These are phyloP conservation scores for Henicopernis longicauda DNA, from an alignment of 2,113 vertebrate genomes.

Conservation along the genomic window DNA sequence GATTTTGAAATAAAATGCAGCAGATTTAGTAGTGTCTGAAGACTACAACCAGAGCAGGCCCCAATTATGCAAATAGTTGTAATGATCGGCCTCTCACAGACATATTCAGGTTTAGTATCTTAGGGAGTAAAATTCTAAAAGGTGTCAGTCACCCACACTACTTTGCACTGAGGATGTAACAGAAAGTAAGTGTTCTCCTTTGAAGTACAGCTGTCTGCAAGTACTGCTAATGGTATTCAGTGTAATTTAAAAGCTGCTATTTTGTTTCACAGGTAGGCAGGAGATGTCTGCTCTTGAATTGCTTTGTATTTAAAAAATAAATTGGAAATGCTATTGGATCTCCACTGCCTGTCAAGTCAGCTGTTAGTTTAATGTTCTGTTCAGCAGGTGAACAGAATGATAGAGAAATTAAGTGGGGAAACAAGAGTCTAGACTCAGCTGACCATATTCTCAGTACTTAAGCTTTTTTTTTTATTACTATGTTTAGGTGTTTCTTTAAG, in stretches of 20 bases:
- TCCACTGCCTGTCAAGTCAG: background rate
- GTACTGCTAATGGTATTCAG: background rate
- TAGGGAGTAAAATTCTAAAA: background rate
- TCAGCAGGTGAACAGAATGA: background rate
- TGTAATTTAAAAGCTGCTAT: background rate
- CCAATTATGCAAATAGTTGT: background rate
- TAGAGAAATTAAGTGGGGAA: background rate
- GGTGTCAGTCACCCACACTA: background rate
- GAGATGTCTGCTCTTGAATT: background rate
- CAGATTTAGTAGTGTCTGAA: background rate
- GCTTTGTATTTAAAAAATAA: conserved; percentile 6
- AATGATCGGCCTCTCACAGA: background rate
- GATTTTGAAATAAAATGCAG: background rate
- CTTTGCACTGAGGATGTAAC: background rate
- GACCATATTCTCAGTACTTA: background rate
- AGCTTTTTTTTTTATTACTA: background rate
- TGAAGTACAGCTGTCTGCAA: background rate
- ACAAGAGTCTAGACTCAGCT: background rate
- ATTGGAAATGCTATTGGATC: background rate
- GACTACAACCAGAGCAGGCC: background rate
- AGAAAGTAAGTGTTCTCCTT: background rate
- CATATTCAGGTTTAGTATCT: background rate
- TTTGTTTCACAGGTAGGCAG: background rate
- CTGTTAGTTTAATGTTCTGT: background rate
- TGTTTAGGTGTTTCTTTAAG: background rate